Evolutionary conservation across 30 jellyfish, hydroid and myxozoan species (phyloP).

Genomic region (Nemopilema nomurai): DNA sequence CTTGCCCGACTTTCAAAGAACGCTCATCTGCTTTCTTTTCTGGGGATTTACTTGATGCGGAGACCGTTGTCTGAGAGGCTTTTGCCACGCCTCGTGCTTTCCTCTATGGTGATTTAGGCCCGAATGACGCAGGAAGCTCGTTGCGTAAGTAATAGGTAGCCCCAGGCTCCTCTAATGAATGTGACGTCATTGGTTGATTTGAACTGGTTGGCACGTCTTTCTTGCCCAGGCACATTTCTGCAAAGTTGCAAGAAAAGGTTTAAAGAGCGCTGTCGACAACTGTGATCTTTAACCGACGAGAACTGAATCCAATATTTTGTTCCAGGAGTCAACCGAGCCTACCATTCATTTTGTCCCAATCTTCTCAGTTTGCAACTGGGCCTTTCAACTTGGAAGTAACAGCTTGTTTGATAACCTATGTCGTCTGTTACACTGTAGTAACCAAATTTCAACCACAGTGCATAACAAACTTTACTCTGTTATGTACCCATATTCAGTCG

Average conservation of each 20-base stretch:
- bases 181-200: not conserved
- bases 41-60: not conserved
- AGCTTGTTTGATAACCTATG: no score
- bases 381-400: no score
- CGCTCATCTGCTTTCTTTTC: not conserved
- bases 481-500: no score
- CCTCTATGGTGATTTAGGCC: not conserved
- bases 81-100: not conserved
- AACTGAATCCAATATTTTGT: not conserved
- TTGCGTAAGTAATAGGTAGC: not conserved
- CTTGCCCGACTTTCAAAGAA: no score
- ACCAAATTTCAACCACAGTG: no score
- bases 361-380: not conserved
- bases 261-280: not conserved
- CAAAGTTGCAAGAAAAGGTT: not conserved
- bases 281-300: not conserved
- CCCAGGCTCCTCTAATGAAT: not conserved
- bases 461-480: no score
- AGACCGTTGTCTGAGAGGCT: not conserved
- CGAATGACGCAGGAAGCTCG: not conserved
- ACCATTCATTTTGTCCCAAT: not conserved
- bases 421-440: no score
- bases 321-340: not conserved
- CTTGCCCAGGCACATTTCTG: not conserved
- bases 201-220: not conserved